Evolutionary conservation across 1,140 invertebrate genomes (phyloP).

Genomic region (Zaprionus kolodkinae): DNA sequence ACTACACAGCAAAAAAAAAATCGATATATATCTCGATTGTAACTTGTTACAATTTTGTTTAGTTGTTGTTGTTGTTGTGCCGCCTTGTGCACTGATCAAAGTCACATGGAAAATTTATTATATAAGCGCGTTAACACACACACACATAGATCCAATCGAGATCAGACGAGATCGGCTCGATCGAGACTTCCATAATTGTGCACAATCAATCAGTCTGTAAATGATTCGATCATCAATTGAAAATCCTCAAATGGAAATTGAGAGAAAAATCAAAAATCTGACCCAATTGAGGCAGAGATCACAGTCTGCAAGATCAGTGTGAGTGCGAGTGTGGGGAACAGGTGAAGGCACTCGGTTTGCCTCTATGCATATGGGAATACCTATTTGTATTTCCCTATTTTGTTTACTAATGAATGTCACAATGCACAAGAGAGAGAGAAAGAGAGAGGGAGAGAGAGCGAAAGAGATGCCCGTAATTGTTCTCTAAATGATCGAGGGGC

Average conservation of each 20-base stretch:
- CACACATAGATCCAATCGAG: not conserved
- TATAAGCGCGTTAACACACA: conserved; percentile 57
- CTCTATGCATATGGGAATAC: not conserved
- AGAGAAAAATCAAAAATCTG: conserved; percentile 46
- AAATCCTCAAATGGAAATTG: conserved; percentile 40
- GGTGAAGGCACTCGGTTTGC: conserved; percentile 64
- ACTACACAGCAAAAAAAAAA: conserved; percentile 26
- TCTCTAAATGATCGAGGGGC: conserved; percentile 70
- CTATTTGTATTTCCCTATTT: conserved; percentile 55
- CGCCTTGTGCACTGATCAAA: conserved; percentile 70
- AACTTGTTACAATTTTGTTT: conserved; percentile 75
- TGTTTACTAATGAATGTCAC: conserved; percentile 78
- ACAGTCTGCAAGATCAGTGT: conserved; percentile 10
- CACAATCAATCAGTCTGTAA: conserved; percentile 69
- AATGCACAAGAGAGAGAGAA: conserved; percentile 43
- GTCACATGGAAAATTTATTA: conserved; percentile 73
- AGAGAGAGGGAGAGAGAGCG: conserved; percentile 17
- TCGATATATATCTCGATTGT: conserved; percentile 45
- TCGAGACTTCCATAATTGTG: conserved; percentile 61
- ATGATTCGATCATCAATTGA: conserved; percentile 61
- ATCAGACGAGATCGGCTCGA: not conserved
- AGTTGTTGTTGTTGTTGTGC: conserved; percentile 11
- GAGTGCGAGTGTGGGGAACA: conserved; percentile 14
- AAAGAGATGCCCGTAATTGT: conserved; percentile 62
- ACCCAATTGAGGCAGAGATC: conserved; percentile 60